Base-by-base conservation (phyloP, 2,797 vertebrate genomes). In the Acrocephalus scirpaceus region DNA sequence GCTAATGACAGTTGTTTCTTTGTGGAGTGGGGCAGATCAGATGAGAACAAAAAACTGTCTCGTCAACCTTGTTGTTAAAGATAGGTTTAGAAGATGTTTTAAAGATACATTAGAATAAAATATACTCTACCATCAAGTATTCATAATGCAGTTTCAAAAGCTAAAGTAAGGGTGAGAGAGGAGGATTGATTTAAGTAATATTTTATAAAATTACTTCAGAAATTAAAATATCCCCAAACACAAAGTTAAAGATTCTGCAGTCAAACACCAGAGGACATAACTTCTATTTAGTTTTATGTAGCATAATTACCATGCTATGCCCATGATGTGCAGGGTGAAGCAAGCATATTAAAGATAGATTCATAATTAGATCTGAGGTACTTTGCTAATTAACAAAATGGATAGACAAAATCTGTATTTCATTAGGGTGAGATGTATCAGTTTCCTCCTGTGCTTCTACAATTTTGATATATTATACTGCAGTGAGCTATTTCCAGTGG, bases 331-430 rank as follows among this genome's bases (percentile, higher is more conserved):
- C 92, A 92, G 95, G 83, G 94, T 93, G 64, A 96, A 95, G 64
- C 87, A 97, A 93, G 57, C 72, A 84, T 92, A 95, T 96, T 97
- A 97, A 96, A 91, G 89, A 88, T 65, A 93, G 82, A 94, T 92
- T 95, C 90, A 84, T 96, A 96, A 97, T 96, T 88, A 95, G 84
- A 91, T 84, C 78, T 85, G 81, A 95, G 88, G 72, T 96, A 92
- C 77, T 95, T 80, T 75, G 57, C 54, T 96, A 97, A 97, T 97
- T 97, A 97, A 92, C 70, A 93, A 91, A 97, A 96, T 96, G 89
- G 86, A 92, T 96, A 96, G 87, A 81, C 78, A 89, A 96, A 96
- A 92, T 92, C 82, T 96, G 90, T 84, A 90, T 94, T 95, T 97
- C 93, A 94, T 96, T 96, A 97, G 85, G 44, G 34, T 94, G 84